Conservation (phyloP, 1,140 invertebrate species). For the Ditylenchus dipsaci region DNA sequence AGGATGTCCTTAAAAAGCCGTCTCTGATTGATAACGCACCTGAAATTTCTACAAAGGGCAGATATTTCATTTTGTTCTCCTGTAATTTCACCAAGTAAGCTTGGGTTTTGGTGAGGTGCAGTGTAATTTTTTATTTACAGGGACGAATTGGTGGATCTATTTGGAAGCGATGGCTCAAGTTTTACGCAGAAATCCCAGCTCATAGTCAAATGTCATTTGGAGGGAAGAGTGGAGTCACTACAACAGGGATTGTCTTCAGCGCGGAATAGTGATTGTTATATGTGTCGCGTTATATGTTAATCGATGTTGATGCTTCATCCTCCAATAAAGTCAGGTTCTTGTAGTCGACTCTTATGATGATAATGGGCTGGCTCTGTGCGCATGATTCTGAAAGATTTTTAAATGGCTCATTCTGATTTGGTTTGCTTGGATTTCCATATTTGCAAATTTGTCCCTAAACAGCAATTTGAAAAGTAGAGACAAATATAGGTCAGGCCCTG, state of each 20-base stretch:
- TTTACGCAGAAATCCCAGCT: slow-evolving; percentile 23
- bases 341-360: no score
- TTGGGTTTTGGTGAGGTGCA: neutral
- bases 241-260: slow-evolving; percentile 17
- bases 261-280: slow-evolving; percentile 3
- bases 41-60: slow-evolving; percentile 58
- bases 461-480: no score
- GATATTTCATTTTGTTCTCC: slow-evolving; percentile 78
- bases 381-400: no score
- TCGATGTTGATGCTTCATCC: no score
- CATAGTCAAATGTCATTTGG: slow-evolving; percentile 18
- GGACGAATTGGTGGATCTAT: slow-evolving; percentile 72
- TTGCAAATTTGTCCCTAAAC: no score
- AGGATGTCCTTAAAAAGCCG: neutral
- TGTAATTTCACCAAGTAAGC: slow-evolving; percentile 81
- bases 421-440: no score
- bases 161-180: slow-evolving; percentile 58
- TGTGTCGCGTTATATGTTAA: neutral
- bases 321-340: no score
- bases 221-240: slow-evolving; percentile 19
- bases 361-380: no score
- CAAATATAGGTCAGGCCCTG: no score
- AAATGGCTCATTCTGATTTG: no score
- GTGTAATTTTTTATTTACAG: slow-evolving; percentile 21
- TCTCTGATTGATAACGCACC: no score